Evolutionary conservation across 2,888 invertebrate genomes (phyloP), one percentile per base, ranked within the genome.

Genomic region (Mycalesis mineus): DNA sequence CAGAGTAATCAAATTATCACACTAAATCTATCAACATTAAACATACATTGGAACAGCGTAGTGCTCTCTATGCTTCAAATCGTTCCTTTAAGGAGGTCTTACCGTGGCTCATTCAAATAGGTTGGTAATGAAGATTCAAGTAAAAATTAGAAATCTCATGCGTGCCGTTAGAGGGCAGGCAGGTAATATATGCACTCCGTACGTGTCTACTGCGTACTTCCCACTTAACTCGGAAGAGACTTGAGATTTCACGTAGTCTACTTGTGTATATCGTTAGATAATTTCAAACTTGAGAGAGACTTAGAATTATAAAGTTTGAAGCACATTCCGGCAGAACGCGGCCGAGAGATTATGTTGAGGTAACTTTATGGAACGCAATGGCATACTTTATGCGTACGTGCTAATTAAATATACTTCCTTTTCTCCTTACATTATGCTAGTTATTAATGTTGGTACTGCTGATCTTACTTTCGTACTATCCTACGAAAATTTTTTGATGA

Each of bases 231-330:
- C 33, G 42, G 42, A 17, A 31, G 52, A 39, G 52, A 41, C 51
- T 41, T 33, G 51, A 41, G 41, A 42, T 52, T 52, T 52, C 52
- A 52, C 52, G 52, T 42, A 33, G 42, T 41, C 52, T 52, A 33
- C 17, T 31, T 33, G 33, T 52, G 52, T 58, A 58, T 55, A 47
- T 59, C 51, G 51, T 55, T 50, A 59, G 31, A 48, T 55, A 55
- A 59, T 59, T 55, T 55, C 40, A 51, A 50, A 51, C 58, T 55
- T 59, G 41, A 22, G 55, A 58, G 55, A 22, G 22, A 22, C 31
- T 59, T 50, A 51, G 49, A 45, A 49, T 55, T 59, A 55, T 51
- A 51, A 59, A 59, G 45, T 59, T 55, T 55, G 39, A 36, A 51
- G 45, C 14, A 54, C 58, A 59, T 55, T 49, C 11, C 36, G 3